Percentiles rank a stretch among this genome's conserved stretches.
These are phyloP conservation scores for Masnerella sp. DNA, from an alignment of 2,888 invertebrate genomes.

Conservation along the genomic window DNA sequence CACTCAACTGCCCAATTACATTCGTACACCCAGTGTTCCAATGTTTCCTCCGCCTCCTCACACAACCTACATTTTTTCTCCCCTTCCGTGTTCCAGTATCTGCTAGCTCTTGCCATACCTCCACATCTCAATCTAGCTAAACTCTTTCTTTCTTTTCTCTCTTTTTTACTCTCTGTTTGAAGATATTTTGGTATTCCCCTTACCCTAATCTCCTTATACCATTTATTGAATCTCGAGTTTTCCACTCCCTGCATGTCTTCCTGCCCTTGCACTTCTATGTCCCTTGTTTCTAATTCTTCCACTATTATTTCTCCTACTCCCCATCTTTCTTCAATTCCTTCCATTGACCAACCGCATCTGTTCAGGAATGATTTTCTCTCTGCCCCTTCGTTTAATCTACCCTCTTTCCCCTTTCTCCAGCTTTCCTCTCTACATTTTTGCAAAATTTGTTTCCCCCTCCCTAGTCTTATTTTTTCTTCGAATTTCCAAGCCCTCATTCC, in stretches of 20 bases:
- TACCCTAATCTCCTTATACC: constrained; percentile 4
- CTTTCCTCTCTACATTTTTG: neutral
- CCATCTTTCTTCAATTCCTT: neutral
- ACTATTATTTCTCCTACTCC: neutral
- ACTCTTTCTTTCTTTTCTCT: neutral
- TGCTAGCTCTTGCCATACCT: neutral
- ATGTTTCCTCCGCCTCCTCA: neutral
- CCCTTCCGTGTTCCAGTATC: neutral
- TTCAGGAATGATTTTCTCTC: constrained; percentile 2
- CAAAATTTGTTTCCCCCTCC: neutral
- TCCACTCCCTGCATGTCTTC: constrained; percentile 1
- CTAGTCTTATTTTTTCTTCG: neutral
- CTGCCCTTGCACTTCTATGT: constrained; percentile 15
- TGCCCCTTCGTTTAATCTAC: neutral
- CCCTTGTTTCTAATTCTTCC: neutral
- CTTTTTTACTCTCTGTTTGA: neutral
- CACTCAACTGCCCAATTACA: neutral
- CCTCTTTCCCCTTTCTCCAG: neutral
- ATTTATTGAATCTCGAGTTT: constrained; percentile 8
- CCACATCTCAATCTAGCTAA: constrained; percentile 2
- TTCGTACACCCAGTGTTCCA: constrained; percentile 7
- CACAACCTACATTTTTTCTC: constrained; percentile 12
- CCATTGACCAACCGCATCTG: constrained; percentile 7
- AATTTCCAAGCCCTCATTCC: constrained; percentile 5
- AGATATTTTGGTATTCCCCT: neutral